Base-by-base conservation (phyloP, 53 echinoderm and acorn worm genomes). In the Arbacia lixula region DNA sequence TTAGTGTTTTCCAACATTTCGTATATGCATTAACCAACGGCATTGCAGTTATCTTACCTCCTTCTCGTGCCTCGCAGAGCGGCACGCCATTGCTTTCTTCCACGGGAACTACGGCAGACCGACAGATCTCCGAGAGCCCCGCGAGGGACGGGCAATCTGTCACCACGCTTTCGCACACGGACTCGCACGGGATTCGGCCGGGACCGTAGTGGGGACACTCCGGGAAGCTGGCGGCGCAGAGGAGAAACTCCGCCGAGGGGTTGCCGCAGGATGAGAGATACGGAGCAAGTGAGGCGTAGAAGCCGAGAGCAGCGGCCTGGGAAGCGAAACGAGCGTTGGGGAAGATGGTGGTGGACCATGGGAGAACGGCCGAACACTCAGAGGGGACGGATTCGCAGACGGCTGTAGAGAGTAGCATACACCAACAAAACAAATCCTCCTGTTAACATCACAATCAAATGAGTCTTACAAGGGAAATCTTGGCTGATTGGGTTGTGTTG, bases 341-440 rank as follows among this genome's bases (percentile, higher is more conserved):
- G 32, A 81, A 81, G 62, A 81, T 58, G 32, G 81, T 81, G 2
- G 64, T 62, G 50, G 12, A 62, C 81, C 81, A 81, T 2, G 81
- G 64, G 1, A 81, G 64, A 22, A 63, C 21, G 22, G 27, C 26
- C 16, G 62, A 61, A 12, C 81, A 81, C 9, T 16, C 30, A 2
- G 63, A 43, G 2, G 81, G 79, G 64, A 81, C 49, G 26, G 81
- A 4, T 46, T 61, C 43, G 32, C 81, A 81, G 6, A 32, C 28
- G 22, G 81, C 81, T 81, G 43, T 2, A 24, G 66, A 9, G 14
- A 22, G 24, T n/a, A n/a, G n/a, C n/a, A n/a, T n/a, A n/a, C n/a
- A n/a, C n/a, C n/a, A n/a, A n/a, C n/a, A n/a, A n/a, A n/a, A n/a
- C n/a, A n/a, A n/a, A n/a, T n/a, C n/a, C n/a, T n/a, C n/a, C n/a